Evolutionary conservation across 2,113 vertebrate genomes (phyloP).

Genomic region (Polypterus senegalus): DNA sequence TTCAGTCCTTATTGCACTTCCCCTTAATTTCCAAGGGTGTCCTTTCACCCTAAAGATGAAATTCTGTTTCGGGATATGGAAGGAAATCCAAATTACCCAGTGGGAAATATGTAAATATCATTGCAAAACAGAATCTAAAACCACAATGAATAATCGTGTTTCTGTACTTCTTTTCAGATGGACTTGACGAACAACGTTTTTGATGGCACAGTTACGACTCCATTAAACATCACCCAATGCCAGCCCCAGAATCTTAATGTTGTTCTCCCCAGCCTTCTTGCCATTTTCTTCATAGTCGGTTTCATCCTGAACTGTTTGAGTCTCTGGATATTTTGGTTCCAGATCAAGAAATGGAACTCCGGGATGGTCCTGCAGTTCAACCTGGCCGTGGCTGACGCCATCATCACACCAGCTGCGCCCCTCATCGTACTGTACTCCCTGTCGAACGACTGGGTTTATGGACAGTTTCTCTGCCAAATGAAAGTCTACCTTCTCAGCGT

Average conservation of each 20-base stretch:
- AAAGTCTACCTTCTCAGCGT: conserved; percentile 37
- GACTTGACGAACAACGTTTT: too few species aligned
- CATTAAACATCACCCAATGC: background rate
- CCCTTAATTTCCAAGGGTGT: too few species aligned
- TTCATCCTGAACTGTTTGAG: conserved; percentile 40
- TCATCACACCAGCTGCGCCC: conserved; percentile 34
- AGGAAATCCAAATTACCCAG: too few species aligned
- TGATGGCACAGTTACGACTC: too few species aligned
- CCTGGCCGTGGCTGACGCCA: conserved; percentile 41
- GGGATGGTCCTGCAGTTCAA: conserved; percentile 49
- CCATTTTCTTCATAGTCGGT: conserved; percentile 39
- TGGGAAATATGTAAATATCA: too few species aligned
- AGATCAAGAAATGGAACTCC: conserved; percentile 37
- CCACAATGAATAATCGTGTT: too few species aligned
- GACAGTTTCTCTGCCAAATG: conserved; percentile 37
- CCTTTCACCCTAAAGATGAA: too few species aligned
- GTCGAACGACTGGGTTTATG: conserved; percentile 36
- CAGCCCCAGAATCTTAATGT: background rate
- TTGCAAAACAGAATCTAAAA: too few species aligned
- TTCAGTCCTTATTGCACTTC: too few species aligned
- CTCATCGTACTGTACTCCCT: conserved; percentile 36
- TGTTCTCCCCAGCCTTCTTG: conserved; percentile 27
- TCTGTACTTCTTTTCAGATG: too few species aligned
- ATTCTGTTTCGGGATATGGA: too few species aligned
- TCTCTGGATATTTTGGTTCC: conserved; percentile 48